phyloP scores from a whole-genome alignment of 2,113 vertebrate species.

The Labeo catla region DNA sequence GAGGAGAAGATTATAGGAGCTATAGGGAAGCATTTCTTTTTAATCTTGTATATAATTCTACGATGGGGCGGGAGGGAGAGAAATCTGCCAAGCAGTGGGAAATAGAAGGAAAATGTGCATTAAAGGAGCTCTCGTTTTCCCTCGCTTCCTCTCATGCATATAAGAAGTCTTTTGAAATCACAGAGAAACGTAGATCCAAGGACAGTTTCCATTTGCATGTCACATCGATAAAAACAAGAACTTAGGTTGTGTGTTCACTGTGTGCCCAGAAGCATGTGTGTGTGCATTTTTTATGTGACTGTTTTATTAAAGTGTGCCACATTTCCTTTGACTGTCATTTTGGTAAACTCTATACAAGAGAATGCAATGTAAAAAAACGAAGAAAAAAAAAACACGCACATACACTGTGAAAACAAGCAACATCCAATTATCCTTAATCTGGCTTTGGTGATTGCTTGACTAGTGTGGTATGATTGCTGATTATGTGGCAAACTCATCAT shows the following conservation, averaged over 20 bases:
- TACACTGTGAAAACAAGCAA: conserved; percentile 36
- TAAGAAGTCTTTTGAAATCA: conserved; percentile 39
- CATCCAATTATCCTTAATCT: conserved; percentile 53
- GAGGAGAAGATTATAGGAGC: conserved; percentile 32
- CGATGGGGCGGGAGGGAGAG: not conserved
- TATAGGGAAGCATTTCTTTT: conserved; percentile 19
- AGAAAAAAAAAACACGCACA: not conserved
- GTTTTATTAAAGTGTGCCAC: not conserved
- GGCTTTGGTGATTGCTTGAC: conserved; percentile 54
- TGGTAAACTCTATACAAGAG: conserved; percentile 15
- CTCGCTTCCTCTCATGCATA: not conserved
- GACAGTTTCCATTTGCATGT: conserved; percentile 24
- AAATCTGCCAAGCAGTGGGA: conserved; percentile 32
- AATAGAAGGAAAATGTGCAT: conserved; percentile 18
- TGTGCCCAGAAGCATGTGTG: conserved; percentile 5
- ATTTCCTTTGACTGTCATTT: conserved; percentile 46
- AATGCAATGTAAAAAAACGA: conserved; percentile 43
- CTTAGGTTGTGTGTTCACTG: not conserved
- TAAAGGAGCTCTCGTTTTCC: not conserved
- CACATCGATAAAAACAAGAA: conserved; percentile 38
- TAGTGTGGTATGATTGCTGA: conserved; percentile 50
- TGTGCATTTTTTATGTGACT: not conserved
- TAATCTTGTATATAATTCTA: conserved; percentile 19
- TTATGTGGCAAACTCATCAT: conserved; percentile 41
- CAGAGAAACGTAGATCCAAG: conserved; percentile 7